A percentile compares a stretch with the other conserved stretches of the same genome.
phyloP scores from a whole-genome alignment of 2,888 invertebrate species.

The Hedya salicella region DNA sequence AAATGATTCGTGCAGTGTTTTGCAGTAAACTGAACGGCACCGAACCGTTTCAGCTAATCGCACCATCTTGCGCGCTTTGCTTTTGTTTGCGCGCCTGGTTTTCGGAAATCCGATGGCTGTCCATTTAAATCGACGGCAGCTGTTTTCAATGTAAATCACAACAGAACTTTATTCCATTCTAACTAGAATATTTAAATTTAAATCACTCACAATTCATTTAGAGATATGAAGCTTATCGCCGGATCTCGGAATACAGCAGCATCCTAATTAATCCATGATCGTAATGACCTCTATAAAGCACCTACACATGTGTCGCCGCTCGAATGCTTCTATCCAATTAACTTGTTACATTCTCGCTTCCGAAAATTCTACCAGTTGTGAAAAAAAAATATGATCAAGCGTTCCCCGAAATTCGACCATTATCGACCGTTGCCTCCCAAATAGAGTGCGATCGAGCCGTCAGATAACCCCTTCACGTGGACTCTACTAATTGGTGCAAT shows the following conservation, averaged over 20 bases:
- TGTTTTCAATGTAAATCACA: slow-evolving; percentile 41
- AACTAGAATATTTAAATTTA: slow-evolving; percentile 33
- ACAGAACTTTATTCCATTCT: slow-evolving; percentile 5
- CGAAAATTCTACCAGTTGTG: slow-evolving; percentile 70
- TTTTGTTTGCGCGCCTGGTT: slow-evolving; percentile 48
- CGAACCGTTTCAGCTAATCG: slow-evolving; percentile 44
- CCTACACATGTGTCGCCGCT: slow-evolving; percentile 66
- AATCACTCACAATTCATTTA: slow-evolving; percentile 29
- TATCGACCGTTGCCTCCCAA: slow-evolving; percentile 83
- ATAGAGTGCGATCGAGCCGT: slow-evolving; percentile 75
- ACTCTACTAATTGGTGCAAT: slow-evolving; percentile 83
- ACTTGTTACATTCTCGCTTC: slow-evolving; percentile 83
- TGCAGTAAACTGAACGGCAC: slow-evolving; percentile 20
- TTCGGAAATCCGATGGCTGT: slow-evolving; percentile 53
- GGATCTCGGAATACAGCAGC: slow-evolving; percentile 59
- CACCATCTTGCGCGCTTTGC: slow-evolving; percentile 46
- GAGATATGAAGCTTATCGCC: slow-evolving; percentile 23
- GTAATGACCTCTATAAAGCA: slow-evolving; percentile 66
- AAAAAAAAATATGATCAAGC: slow-evolving; percentile 65
- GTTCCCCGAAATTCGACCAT: slow-evolving; percentile 80
- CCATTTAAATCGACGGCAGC: slow-evolving; percentile 40
- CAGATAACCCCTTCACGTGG: slow-evolving; percentile 79
- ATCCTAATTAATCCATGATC: slow-evolving; percentile 73
- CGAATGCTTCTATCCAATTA: slow-evolving; percentile 80
- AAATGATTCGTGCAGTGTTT: slow-evolving; percentile 13